Conservation (phyloP, 2,113 vertebrate genomes). For the Mixornis gularis region DNA sequence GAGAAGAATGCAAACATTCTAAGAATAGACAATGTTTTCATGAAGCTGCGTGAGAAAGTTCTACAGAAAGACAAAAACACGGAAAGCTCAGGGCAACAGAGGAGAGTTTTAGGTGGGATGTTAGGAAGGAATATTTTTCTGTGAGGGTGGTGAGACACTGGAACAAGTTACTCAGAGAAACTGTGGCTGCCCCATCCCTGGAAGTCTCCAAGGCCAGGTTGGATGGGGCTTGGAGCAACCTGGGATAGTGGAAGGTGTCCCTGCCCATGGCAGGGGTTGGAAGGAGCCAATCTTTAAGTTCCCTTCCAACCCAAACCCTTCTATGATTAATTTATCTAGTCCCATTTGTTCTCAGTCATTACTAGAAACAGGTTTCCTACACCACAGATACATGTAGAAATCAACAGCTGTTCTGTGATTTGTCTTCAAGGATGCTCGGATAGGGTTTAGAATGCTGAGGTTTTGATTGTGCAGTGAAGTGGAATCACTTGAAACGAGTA, state of each 20-base stretch:
- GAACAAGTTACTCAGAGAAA: neutral
- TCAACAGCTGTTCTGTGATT: neutral
- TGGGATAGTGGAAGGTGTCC: neutral
- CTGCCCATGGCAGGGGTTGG: neutral
- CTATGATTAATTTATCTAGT: neutral
- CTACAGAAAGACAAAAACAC: too few relatives aligned
- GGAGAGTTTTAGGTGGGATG: neutral
- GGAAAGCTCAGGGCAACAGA: too few relatives aligned
- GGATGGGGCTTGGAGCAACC: neutral
- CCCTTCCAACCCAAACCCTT: neutral
- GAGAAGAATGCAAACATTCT: too few relatives aligned
- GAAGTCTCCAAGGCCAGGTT: neutral
- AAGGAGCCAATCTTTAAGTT: fast-evolving
- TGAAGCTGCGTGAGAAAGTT: too few relatives aligned
- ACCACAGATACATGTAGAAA: fast-evolving
- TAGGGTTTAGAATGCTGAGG: neutral
- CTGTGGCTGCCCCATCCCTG: neutral
- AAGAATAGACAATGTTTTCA: too few relatives aligned
- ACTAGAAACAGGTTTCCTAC: neutral
- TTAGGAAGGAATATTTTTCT: neutral
- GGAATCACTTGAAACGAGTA: neutral
- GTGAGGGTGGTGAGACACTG: neutral
- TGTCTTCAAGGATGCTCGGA: neutral
- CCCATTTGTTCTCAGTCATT: neutral
- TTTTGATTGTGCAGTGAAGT: neutral